Percentiles rank a stretch among this genome's conserved stretches.
phyloP scores from a whole-genome alignment of 2,113 vertebrate species.

The Eublepharis macularius region DNA sequence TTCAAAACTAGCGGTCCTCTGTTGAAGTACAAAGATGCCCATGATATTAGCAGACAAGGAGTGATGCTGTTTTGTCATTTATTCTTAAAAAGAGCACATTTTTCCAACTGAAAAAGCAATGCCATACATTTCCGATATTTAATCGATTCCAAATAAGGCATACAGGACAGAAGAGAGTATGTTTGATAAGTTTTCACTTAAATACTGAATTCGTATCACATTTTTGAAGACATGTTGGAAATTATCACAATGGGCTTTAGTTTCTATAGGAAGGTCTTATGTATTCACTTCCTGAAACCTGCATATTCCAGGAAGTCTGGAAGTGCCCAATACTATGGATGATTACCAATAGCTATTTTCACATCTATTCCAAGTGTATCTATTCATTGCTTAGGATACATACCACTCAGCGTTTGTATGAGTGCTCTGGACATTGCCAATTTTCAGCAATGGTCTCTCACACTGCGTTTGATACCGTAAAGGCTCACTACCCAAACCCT shows the following conservation, averaged over 20 bases:
- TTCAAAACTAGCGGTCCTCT: neutral
- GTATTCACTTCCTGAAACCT: neutral
- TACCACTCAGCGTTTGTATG: neutral
- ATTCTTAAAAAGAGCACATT: neutral
- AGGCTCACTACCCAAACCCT: neutral
- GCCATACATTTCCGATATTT: neutral
- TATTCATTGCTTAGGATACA: neutral
- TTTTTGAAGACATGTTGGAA: neutral
- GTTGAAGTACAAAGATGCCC: neutral
- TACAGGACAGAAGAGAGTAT: slow-evolving; percentile 3
- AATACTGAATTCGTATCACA: neutral
- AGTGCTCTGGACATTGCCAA: neutral
- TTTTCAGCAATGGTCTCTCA: neutral
- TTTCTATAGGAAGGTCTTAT: neutral
- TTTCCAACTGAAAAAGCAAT: slow-evolving; percentile 15
- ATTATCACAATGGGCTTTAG: neutral
- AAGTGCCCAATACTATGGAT: too few species aligned
- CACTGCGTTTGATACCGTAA: neutral
- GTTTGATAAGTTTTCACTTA: neutral
- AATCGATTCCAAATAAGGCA: neutral
- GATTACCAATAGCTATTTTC: neutral
- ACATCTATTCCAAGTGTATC: neutral
- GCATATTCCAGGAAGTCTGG: neutral
- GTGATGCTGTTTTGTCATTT: neutral
- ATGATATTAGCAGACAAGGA: neutral